These are phyloP conservation scores for Grantiella picta DNA, from an alignment of 2,113 vertebrate species.

Conservation along the genomic window DNA sequence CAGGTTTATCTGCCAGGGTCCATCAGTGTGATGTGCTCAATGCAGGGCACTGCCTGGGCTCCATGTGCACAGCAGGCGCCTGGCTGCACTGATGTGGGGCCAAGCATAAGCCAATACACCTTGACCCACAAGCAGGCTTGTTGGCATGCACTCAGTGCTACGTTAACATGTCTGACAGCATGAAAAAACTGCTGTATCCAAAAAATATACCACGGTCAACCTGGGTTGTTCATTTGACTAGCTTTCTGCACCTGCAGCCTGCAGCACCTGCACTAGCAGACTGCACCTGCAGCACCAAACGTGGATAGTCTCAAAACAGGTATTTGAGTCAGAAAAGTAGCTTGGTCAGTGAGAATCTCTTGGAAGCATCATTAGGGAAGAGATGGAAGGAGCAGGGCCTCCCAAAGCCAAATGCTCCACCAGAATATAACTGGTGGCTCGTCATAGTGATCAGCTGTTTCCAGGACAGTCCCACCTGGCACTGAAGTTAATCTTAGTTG, in stretches of 20 bases:
- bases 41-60: neutral
- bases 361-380: neutral
- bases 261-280: neutral
- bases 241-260: neutral
- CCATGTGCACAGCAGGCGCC: rapidly evolving
- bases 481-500: neutral
- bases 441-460: neutral
- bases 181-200: neutral
- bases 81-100: neutral
- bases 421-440: neutral
- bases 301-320: neutral
- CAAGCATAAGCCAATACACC: neutral
- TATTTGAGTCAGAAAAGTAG: neutral
- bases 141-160: neutral
- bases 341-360: neutral
- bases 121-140: neutral
- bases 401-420: neutral
- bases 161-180: neutral
- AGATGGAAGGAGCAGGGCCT: neutral
- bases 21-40: rapidly evolving
- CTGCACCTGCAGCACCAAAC: neutral
- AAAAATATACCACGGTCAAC: neutral
- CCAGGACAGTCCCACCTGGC: neutral
- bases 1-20: neutral
- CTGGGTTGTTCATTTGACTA: neutral